Conservation (phyloP, 2,113 vertebrate genomes). For the Agapornis roseicollis region DNA sequence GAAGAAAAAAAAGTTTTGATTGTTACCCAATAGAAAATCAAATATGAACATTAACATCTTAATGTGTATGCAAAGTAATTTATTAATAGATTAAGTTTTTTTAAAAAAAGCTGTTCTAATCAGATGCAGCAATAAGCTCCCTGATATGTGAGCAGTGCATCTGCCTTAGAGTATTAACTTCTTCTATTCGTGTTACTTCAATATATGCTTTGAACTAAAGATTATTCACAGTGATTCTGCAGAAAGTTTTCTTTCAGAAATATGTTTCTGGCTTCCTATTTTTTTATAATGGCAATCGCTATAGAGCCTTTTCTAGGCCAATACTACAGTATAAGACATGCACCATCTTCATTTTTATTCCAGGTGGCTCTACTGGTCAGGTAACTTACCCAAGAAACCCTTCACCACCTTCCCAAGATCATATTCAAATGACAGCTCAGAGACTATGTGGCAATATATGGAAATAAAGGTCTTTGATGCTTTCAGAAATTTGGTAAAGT, state of each 20-base stretch:
- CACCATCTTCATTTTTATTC: background rate
- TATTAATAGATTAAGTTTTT: background rate
- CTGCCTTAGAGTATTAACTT: background rate
- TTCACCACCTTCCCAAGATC: background rate
- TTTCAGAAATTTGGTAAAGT: background rate
- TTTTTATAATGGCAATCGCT: background rate
- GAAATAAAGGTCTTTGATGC: background rate
- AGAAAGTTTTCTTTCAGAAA: constrained; percentile 4
- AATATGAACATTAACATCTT: constrained; percentile 5
- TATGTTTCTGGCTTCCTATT: background rate
- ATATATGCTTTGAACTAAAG: background rate
- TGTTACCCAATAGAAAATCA: background rate
- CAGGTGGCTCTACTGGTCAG: background rate
- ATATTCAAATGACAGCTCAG: background rate
- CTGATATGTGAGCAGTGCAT: background rate
- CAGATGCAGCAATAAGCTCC: background rate
- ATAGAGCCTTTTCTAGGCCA: background rate
- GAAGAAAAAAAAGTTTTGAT: background rate
- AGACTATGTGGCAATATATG: background rate
- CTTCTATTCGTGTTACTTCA: constrained; percentile 11
- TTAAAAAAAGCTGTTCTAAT: background rate
- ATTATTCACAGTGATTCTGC: constrained; percentile 19
- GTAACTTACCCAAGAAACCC: background rate
- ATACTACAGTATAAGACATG: background rate
- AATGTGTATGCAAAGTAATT: background rate